These are phyloP conservation scores for Ophion ellenae DNA, from an alignment of 2,888 invertebrate species.

Conservation along the genomic window DNA sequence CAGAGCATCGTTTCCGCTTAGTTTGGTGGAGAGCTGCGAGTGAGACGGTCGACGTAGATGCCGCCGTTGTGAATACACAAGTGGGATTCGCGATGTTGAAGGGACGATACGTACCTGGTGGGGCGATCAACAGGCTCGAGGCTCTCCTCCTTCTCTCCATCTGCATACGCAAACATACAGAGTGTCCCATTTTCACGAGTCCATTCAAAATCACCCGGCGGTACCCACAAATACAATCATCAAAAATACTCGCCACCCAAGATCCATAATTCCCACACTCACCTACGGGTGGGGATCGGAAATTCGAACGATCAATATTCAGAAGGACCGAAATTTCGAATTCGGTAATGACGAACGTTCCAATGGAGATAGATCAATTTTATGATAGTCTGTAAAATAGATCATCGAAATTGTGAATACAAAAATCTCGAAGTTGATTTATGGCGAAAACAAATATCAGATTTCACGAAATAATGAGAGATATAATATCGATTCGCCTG, in stretches of 20 bases:
- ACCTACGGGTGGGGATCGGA: too few species aligned
- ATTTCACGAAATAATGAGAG: too few species aligned
- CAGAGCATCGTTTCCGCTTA: constrained; percentile 66
- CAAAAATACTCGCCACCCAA: background rate
- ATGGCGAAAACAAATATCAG: too few species aligned
- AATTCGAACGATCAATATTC: too few species aligned
- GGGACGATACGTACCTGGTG: constrained; percentile 41
- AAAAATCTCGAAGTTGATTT: too few species aligned
- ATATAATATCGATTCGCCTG: too few species aligned
- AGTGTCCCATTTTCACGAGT: constrained; percentile 5
- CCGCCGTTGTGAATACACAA: constrained; percentile 62
- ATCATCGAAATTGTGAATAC: too few species aligned
- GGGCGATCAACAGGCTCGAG: constrained; percentile 68
- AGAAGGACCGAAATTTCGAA: too few species aligned
- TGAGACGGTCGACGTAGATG: constrained; percentile 56
- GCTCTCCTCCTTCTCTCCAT: constrained; percentile 18
- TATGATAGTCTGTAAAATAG: too few species aligned
- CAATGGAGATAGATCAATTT: too few species aligned
- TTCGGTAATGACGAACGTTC: too few species aligned
- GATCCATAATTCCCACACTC: background rate
- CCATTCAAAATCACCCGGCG: background rate
- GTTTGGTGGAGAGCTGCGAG: constrained; percentile 54
- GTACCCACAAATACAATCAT: background rate
- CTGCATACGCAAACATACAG: constrained; percentile 28
- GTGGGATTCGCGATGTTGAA: constrained; percentile 59